Percentiles rank a stretch among this genome's conserved stretches.
Evolutionary conservation across 2,113 vertebrate species (phyloP).

Genomic region (Myanophis thanlyinensis): DNA sequence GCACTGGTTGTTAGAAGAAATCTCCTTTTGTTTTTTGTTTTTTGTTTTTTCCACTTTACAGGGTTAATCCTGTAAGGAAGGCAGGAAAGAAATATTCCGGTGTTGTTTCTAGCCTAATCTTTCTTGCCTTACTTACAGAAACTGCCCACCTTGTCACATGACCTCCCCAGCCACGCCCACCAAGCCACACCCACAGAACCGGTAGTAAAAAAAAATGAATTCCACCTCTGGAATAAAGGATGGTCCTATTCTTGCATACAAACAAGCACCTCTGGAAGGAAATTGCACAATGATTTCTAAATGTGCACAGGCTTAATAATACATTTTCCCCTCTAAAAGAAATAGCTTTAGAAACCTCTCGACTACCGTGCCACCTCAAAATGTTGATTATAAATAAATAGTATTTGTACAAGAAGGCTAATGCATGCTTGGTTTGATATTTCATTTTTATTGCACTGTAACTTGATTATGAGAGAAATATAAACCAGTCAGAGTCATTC

Average conservation of each 20-base stretch:
- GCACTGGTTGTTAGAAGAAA: too few relatives aligned
- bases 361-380: background rate
- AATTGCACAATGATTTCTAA: background rate
- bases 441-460: background rate
- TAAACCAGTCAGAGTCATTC: background rate
- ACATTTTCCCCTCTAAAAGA: background rate
- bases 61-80: too few relatives aligned
- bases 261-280: background rate
- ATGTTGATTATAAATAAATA: background rate
- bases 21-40: too few relatives aligned
- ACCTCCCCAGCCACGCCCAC: too few relatives aligned
- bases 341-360: background rate
- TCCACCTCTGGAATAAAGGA: too few relatives aligned
- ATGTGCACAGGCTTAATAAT: background rate
- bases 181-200: too few relatives aligned
- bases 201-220: too few relatives aligned
- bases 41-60: too few relatives aligned
- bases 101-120: too few relatives aligned
- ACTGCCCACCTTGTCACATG: too few relatives aligned
- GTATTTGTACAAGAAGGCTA: background rate
- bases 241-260: background rate
- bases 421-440: background rate
- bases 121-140: too few relatives aligned
- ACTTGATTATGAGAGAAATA: background rate
- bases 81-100: too few relatives aligned